Conservation (phyloP, 2,888 invertebrate genomes). For the Rambutsinella grinnellia region DNA sequence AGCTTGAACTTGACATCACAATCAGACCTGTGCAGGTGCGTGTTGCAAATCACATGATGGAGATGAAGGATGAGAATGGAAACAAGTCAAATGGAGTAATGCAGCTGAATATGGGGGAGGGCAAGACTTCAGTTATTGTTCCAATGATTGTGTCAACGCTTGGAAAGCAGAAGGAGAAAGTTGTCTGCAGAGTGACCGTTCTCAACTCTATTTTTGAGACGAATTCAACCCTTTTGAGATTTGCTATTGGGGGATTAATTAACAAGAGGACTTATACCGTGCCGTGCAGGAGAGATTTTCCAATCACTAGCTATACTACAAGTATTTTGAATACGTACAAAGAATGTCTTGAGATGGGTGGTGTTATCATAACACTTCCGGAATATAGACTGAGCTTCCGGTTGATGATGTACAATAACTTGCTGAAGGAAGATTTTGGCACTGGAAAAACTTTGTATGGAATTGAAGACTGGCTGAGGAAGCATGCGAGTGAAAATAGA, state of each 20-base stretch:
- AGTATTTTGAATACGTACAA: slow-evolving; percentile 14
- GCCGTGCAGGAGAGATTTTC: slow-evolving; percentile 56
- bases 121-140: slow-evolving; percentile 60
- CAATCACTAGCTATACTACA: not conserved
- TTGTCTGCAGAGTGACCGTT: slow-evolving; percentile 57
- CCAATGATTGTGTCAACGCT: slow-evolving; percentile 50
- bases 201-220: slow-evolving; percentile 54
- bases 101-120: slow-evolving; percentile 62
- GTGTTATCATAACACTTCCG: slow-evolving; percentile 47
- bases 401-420: slow-evolving; percentile 33
- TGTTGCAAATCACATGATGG: slow-evolving; percentile 42
- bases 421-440: not conserved
- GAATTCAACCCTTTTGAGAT: slow-evolving; percentile 32
- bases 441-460: not conserved
- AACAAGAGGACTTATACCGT: slow-evolving; percentile 44
- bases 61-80: not conserved
- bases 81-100: slow-evolving; percentile 37
- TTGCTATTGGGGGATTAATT: slow-evolving; percentile 53
- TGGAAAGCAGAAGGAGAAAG: slow-evolving; percentile 17
- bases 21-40: slow-evolving; percentile 28
- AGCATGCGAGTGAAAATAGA: slow-evolving; percentile 29
- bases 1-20: not conserved
- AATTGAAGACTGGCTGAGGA: slow-evolving; percentile 36
- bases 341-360: slow-evolving; percentile 29
- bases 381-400: slow-evolving; percentile 48